Evolutionary conservation across 2,888 invertebrate species (phyloP).

Genomic region (Orthosia gothica): DNA sequence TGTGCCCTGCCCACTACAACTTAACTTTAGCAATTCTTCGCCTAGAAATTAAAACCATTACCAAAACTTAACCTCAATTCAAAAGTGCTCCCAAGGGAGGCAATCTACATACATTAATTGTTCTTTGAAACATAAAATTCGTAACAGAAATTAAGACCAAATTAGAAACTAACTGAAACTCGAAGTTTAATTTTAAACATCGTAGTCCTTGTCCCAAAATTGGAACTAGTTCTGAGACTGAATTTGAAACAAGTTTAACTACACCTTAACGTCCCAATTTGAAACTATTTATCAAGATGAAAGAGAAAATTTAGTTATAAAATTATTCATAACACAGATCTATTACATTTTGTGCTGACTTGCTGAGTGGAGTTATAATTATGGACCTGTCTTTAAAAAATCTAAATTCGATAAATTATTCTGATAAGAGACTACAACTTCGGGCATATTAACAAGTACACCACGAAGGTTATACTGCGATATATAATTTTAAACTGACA

Average conservation of each 20-base stretch:
- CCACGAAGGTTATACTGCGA: conserved; percentile 28
- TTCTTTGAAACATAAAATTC: conserved; percentile 25
- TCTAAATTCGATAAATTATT: conserved; percentile 34
- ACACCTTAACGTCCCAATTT: conserved; percentile 46
- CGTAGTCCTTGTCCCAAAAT: conserved; percentile 47
- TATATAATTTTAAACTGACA: conserved; percentile 68
- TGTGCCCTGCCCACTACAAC: too few species aligned
- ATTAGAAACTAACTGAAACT: conserved; percentile 41
- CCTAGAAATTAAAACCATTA: conserved; percentile 3
- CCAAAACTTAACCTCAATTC: conserved; percentile 14
- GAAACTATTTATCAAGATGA: conserved; percentile 50
- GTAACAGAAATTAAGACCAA: conserved; percentile 44
- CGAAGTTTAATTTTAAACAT: conserved; percentile 43
- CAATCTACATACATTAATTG: conserved; percentile 36
- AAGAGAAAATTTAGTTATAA: conserved; percentile 33
- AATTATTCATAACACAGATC: conserved; percentile 43
- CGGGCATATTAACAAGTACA: conserved; percentile 26
- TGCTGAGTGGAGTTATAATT: conserved; percentile 26
- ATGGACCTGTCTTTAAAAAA: conserved; percentile 14
- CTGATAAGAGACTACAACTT: conserved; percentile 21
- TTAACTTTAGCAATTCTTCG: too few species aligned
- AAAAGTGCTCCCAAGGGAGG: conserved; percentile 7
- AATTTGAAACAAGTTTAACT: conserved; percentile 59
- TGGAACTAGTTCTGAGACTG: conserved; percentile 50
- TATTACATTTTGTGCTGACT: conserved; percentile 25